Evolutionary conservation across 1,140 invertebrate species (phyloP).

Genomic region (Scylla paramamosain): DNA sequence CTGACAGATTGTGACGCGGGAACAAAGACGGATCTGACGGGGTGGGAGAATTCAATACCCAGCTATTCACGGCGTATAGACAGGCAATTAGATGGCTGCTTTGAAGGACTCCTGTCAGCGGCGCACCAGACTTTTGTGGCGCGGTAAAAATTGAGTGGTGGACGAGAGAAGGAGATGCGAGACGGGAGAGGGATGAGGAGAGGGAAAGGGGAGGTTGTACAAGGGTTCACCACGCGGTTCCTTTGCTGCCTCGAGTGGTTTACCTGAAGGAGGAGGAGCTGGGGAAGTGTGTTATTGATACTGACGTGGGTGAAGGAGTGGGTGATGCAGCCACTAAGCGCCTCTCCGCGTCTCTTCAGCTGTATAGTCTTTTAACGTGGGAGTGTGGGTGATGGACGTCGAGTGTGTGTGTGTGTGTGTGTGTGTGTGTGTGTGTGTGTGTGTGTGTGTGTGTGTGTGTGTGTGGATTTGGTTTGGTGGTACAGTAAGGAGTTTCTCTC

Average conservation of each 20-base stretch:
- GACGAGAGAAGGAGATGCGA: neutral
- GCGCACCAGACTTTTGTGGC: constrained; percentile 31
- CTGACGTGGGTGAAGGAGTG: constrained; percentile 23
- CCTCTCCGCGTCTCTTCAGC: neutral
- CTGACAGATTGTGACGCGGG: constrained; percentile 76
- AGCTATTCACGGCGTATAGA: constrained; percentile 76
- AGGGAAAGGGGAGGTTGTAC: neutral
- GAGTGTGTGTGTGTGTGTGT: constrained; percentile 42
- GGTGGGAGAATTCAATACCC: constrained; percentile 74
- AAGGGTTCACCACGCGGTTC: neutral
- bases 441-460: constrained; percentile 54
- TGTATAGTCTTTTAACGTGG: neutral
- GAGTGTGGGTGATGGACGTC: neutral
- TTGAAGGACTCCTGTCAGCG: constrained; percentile 61
- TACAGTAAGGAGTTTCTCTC: neutral
- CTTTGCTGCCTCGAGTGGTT: neutral
- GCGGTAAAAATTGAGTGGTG: constrained; percentile 52
- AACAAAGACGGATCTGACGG: constrained; percentile 75
- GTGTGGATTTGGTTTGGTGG: neutral
- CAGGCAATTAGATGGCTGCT: constrained; percentile 74
- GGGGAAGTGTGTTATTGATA: neutral
- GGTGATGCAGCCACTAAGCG: neutral
- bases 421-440: constrained; percentile 49
- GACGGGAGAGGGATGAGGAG: neutral
- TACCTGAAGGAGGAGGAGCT: neutral